Conservation (phyloP, 1,140 invertebrate species). For the Orchesella cincta region DNA sequence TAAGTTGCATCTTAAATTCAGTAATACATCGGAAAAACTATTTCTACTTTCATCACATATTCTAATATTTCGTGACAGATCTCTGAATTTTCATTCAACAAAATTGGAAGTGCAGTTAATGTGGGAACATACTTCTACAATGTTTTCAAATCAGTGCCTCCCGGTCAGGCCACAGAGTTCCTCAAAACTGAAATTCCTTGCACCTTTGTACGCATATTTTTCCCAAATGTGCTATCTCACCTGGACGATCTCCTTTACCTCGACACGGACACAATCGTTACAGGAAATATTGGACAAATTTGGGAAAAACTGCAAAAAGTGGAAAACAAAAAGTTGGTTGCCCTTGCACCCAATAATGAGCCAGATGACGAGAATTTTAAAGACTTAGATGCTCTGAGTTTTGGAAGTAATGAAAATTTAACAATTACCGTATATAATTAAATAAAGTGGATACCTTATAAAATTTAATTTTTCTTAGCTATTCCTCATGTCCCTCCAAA, state of each 20-base stretch:
- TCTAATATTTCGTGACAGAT: not conserved
- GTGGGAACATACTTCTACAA: not conserved
- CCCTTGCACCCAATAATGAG: not conserved
- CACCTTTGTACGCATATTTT: not conserved
- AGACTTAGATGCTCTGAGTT: not conserved
- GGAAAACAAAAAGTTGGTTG: not conserved
- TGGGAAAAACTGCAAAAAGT: not conserved
- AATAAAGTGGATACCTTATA: too few relatives aligned
- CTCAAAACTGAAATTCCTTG: not conserved
- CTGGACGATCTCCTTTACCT: not conserved
- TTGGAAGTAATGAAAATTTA: not conserved
- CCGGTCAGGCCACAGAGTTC: not conserved
- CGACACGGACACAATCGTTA: constrained; percentile 5
- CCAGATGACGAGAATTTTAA: not conserved
- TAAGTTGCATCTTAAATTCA: not conserved
- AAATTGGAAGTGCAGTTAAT: not conserved
- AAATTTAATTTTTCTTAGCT: too few relatives aligned
- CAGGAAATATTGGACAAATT: not conserved
- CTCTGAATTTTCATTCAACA: not conserved
- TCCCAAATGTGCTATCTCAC: not conserved
- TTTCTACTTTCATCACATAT: not conserved
- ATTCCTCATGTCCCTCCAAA: constrained; percentile 10
- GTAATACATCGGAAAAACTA: not conserved
- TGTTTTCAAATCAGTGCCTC: constrained; percentile 7
- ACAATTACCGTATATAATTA: not conserved